These are phyloP conservation scores for Lacanobia wlatinum DNA, from an alignment of 2,888 invertebrate genomes.

Conservation along the genomic window DNA sequence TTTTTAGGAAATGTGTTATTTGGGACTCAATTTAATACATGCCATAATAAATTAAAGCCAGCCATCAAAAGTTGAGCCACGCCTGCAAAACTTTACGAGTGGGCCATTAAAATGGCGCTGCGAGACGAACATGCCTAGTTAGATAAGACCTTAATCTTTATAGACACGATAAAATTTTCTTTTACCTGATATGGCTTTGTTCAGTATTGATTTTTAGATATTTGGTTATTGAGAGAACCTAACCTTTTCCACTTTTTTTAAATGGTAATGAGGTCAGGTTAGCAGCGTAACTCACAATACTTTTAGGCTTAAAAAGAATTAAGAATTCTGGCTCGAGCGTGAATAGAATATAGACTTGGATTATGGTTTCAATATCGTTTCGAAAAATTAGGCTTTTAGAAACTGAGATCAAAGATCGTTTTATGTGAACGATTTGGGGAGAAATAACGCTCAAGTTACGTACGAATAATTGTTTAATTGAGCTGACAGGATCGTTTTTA, in stretches of 20 bases:
- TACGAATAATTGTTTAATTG: background rate
- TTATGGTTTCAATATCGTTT: slow-evolving; percentile 1
- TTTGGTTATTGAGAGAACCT: slow-evolving; percentile 21
- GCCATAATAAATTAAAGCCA: slow-evolving; percentile 12
- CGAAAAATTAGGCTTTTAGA: background rate
- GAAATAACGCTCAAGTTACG: background rate
- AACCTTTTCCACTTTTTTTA: slow-evolving; percentile 21
- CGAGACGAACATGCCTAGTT: slow-evolving; percentile 17
- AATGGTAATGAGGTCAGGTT: slow-evolving; percentile 6
- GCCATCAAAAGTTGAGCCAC: slow-evolving; percentile 47
- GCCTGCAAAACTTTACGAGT: slow-evolving; percentile 29
- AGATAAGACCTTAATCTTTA: slow-evolving; percentile 39
- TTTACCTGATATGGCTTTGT: slow-evolving; percentile 19
- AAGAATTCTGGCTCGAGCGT: slow-evolving; percentile 24
- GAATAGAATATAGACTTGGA: slow-evolving; percentile 15
- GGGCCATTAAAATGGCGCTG: slow-evolving; percentile 43
- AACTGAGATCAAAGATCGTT: background rate
- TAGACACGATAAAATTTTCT: slow-evolving; percentile 34
- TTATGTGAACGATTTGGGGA: background rate
- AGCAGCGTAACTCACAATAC: background rate
- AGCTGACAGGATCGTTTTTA: background rate
- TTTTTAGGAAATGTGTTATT: background rate
- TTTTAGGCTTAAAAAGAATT: slow-evolving; percentile 1
- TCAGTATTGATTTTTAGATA: slow-evolving; percentile 34
- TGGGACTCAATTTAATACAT: background rate